Base-by-base conservation (phyloP, 2,888 invertebrate species). In the Sarcophaga subvicina region DNA sequence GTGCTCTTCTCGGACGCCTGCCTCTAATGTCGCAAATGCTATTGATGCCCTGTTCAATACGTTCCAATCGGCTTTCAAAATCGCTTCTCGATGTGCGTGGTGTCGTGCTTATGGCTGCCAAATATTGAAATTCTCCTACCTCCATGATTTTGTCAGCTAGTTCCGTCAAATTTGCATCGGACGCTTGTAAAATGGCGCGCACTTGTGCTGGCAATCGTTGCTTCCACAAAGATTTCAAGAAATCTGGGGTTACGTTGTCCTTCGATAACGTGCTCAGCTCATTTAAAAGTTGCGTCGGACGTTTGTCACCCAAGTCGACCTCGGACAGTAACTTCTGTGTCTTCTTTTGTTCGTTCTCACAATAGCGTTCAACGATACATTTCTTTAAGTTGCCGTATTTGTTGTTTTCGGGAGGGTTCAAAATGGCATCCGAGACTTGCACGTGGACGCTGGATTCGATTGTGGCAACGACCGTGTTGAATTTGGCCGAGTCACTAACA, bases 401-500 rank as follows among this genome's bases (percentile, higher is more conserved):
- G 45, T 83, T 73, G 11, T 49, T 75, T 10, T 45, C 64, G n/a
- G 88, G 89, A 20, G 89, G 88, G 20, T 84, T 67, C 1, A 88
- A 70, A 66, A 89, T 86, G 59, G 88, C 85, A 22, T 88, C 86
- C 0, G 85, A 49, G 4, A 49, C 14, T 49, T 49, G 49, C 14
- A 49, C 49, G 14, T 14, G 62, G 22, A 88, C 85, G 11, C 88
- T 86, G 8, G 86, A 80, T 37, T 89, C 88, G 8, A 89, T 80
- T 5, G 82, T 83, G 2, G 88, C 86, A 0, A 90, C 83, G 0
- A 90, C 88, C 37, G 88, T 88, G 1, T 88, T 78, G 60, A 89
- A 90, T 60, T 89, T 91, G 0, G 89, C 88, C 0, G 27, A 10
- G 37, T 91, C 90, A 1, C 72, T 27, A 1, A 70, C 88, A 5